Conservation (phyloP, 2,113 vertebrate genomes). For the Oceanites oceanicus region DNA sequence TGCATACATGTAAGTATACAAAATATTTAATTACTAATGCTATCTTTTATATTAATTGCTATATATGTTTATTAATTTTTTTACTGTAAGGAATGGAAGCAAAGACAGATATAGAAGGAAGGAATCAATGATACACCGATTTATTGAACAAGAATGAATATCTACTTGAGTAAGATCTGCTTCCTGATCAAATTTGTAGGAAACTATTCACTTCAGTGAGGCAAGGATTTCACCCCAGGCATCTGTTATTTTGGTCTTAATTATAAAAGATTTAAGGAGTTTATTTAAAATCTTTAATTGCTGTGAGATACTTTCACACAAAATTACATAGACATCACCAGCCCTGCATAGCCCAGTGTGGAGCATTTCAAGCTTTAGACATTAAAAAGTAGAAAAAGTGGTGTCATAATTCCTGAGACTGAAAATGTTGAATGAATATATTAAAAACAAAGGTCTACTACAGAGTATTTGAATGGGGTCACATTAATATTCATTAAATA, state of each 20-base stretch:
- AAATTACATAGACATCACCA: not conserved
- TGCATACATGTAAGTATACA: not conserved
- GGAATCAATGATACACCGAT: not conserved
- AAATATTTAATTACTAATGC: not conserved
- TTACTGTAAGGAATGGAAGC: not conserved
- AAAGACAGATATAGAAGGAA: not conserved
- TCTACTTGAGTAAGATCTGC: not conserved
- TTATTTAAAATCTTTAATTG: not conserved
- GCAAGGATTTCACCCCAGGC: not conserved
- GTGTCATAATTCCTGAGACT: not conserved
- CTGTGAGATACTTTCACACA: not conserved
- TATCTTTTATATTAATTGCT: not conserved
- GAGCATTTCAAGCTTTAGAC: not conserved
- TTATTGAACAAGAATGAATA: not conserved
- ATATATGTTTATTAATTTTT: not conserved
- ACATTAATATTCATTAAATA: constrained; percentile 43
- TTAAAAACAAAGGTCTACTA: constrained; percentile 6
- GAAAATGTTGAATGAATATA: not conserved
- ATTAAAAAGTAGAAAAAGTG: not conserved
- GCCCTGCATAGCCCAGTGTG: not conserved
- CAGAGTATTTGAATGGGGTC: not conserved
- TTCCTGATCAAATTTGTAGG: not conserved
- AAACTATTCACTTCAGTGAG: not conserved
- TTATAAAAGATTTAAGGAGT: not conserved
- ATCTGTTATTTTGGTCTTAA: not conserved